phyloP scores from a whole-genome alignment of 2,888 invertebrate genomes.

The Agrochola macilenta region DNA sequence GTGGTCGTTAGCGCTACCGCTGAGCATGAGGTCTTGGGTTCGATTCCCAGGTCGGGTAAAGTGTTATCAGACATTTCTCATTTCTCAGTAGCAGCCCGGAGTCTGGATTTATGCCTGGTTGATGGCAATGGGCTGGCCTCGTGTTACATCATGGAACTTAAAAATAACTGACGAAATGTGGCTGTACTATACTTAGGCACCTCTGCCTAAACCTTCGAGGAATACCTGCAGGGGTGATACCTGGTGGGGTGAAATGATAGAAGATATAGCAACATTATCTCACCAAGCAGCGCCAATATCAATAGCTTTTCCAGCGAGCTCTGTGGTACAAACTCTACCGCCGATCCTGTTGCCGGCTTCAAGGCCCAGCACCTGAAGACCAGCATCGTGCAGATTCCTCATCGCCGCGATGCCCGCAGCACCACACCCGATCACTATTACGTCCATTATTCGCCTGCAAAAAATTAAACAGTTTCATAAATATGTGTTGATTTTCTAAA shows the following conservation, averaged over 20 bases:
- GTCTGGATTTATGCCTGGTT: neutral
- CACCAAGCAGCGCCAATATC: slow-evolving; percentile 95
- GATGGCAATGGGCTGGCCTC: neutral
- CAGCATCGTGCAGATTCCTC: slow-evolving; percentile 82
- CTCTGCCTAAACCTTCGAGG: no score
- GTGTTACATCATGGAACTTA: neutral
- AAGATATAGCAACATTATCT: slow-evolving; percentile 32
- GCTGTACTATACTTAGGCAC: neutral
- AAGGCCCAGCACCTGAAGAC: slow-evolving; percentile 88
- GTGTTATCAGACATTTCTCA: neutral
- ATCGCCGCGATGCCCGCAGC: slow-evolving; percentile 90
- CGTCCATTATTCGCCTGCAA: slow-evolving; percentile 86
- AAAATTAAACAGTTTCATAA: neutral
- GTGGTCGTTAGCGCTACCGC: neutral
- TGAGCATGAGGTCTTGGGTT: neutral
- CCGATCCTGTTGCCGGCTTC: slow-evolving; percentile 92
- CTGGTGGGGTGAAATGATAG: no score
- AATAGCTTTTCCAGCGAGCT: slow-evolving; percentile 90
- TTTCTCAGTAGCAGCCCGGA: neutral
- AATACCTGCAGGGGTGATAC: neutral
- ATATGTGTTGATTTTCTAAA: neutral
- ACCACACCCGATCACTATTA: slow-evolving; percentile 91
- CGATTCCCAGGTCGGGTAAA: neutral
- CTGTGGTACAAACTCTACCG: slow-evolving; percentile 90
- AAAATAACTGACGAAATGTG: neutral